Percentiles rank a stretch among this genome's conserved stretches.
Evolutionary conservation across 2,797 vertebrate genomes (phyloP).

Genomic region (Diplodus puntazzo): DNA sequence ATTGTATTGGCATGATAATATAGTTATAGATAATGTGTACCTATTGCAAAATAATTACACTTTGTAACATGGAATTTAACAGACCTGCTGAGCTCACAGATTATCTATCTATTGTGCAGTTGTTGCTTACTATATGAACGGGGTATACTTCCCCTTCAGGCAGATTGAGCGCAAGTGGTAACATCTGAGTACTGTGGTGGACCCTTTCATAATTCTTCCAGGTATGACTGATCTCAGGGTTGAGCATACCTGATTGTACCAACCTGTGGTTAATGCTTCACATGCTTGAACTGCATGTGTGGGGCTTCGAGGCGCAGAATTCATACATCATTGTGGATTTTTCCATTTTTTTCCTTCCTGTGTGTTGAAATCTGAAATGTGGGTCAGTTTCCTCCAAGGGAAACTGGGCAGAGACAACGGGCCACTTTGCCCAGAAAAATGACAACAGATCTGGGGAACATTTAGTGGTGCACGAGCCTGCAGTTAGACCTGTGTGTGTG

Average conservation of each 20-base stretch:
- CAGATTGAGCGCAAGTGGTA: conserved; percentile 2
- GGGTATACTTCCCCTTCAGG: conserved; percentile 3
- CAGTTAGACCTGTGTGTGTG: conserved; percentile 8
- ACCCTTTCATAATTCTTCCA: conserved; percentile 35
- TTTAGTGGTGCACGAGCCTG: conserved; percentile 20
- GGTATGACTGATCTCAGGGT: conserved; percentile 11
- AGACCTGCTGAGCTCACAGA: neutral
- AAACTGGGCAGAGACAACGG: conserved; percentile 51
- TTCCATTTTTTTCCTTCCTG: neutral
- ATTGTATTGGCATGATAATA: neutral
- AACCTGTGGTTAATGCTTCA: conserved; percentile 11
- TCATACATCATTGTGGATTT: neutral
- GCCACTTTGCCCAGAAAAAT: neutral
- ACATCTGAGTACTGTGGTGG: neutral
- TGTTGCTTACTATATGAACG: neutral
- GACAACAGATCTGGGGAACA: conserved; percentile 24
- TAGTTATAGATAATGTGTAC: neutral
- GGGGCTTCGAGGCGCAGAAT: neutral
- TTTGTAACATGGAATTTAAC: neutral
- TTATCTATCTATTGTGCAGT: neutral
- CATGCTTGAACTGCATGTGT: neutral
- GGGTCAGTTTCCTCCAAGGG: conserved; percentile 28
- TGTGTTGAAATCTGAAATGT: conserved; percentile 23
- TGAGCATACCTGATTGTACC: neutral
- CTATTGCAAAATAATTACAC: neutral